Evolutionary conservation across 1,140 invertebrate species (phyloP).

Genomic region (Sitodiplosis mosellana): DNA sequence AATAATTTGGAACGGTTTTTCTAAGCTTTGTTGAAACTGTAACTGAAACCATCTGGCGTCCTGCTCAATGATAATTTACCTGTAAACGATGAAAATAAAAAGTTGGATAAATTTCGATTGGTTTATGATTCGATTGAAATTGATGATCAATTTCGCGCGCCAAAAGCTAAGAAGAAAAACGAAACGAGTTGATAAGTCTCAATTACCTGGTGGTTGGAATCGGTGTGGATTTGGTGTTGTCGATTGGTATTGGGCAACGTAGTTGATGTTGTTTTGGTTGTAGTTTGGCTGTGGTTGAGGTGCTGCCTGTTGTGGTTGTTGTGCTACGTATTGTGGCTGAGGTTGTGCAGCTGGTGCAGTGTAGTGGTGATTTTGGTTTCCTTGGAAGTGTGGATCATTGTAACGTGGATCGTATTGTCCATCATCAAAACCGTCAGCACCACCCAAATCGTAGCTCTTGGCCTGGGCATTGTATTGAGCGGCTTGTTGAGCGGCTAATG

Average conservation of each 20-base stretch:
- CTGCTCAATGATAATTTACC: slow-evolving; percentile 62
- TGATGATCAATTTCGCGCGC: too few relatives aligned
- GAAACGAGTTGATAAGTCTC: too few relatives aligned
- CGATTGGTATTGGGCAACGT: slow-evolving; percentile 25
- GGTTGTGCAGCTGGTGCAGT: slow-evolving; percentile 22
- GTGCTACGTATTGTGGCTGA: slow-evolving; percentile 22
- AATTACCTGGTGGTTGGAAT: slow-evolving; percentile 48
- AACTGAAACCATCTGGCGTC: slow-evolving; percentile 66
- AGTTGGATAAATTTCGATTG: too few relatives aligned
- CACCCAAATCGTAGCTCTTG: slow-evolving; percentile 16
- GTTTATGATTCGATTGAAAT: too few relatives aligned
- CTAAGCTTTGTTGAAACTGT: slow-evolving; percentile 49
- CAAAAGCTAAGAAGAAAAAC: too few relatives aligned
- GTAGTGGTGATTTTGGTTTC: slow-evolving; percentile 5
- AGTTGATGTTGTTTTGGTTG: slow-evolving; percentile 22
- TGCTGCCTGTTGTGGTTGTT: slow-evolving; percentile 21
- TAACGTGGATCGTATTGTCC: slow-evolving; percentile 31
- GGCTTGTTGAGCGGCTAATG: slow-evolving; percentile 24
- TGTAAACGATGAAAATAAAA: too few relatives aligned
- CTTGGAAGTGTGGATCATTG: slow-evolving; percentile 17
- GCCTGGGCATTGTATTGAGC: slow-evolving; percentile 11
- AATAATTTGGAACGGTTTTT: not conserved
- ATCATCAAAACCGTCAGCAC: slow-evolving; percentile 30
- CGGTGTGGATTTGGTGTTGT: slow-evolving; percentile 47
- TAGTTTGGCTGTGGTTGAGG: slow-evolving; percentile 25